Percentiles rank a stretch among this genome's conserved stretches.
Conservation (phyloP, 2,113 vertebrate genomes). For the Colinus virginianus region DNA sequence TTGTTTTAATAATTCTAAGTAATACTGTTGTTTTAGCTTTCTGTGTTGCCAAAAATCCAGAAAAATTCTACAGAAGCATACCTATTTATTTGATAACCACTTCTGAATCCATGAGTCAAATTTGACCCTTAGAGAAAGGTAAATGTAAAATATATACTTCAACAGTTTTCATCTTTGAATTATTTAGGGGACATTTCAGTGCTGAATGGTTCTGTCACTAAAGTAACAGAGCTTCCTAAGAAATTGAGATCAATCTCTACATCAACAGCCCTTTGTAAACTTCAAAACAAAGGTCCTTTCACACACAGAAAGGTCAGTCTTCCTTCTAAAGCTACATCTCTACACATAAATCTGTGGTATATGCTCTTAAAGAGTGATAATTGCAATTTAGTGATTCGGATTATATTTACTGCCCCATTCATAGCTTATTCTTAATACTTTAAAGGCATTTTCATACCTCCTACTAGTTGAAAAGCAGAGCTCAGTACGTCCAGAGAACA, state of each 20-base stretch:
- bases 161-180: not conserved
- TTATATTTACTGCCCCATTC: not conserved
- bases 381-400: not conserved
- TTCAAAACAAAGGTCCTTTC: conserved; percentile 23
- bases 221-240: not conserved
- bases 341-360: not conserved
- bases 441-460: conserved; percentile 82
- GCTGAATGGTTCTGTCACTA: not conserved
- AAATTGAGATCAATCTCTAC: not conserved
- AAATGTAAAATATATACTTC: not conserved
- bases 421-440: not conserved
- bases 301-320: not conserved
- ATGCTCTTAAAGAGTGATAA: not conserved
- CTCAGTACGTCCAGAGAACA: conserved; percentile 96
- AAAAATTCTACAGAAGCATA: not conserved
- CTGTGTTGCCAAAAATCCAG: not conserved
- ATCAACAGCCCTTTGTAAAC: not conserved
- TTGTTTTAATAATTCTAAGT: not conserved
- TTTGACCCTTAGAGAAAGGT: not conserved
- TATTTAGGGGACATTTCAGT: not conserved
- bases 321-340: not conserved
- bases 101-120: not conserved
- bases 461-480: conserved; percentile 94
- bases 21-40: not conserved
- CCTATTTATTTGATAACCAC: not conserved